Evolutionary conservation across 2,888 invertebrate genomes (phyloP).

Genomic region (Malthinus flaveolus): DNA sequence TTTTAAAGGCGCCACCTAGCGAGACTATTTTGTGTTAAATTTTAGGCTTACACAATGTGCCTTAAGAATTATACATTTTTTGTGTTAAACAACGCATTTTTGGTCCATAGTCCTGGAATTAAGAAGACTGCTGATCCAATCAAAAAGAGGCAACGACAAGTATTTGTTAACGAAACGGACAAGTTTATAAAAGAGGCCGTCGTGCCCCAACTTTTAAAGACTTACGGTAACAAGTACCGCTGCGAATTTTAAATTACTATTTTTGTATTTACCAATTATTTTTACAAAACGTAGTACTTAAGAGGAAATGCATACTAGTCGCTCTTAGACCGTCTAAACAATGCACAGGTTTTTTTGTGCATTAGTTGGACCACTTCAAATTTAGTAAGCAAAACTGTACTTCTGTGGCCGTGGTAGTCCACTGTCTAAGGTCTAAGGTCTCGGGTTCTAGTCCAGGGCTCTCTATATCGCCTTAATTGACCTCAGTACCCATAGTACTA

Average conservation of each 20-base stretch:
- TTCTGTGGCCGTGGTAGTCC: too few species aligned
- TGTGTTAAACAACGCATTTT: conserved; percentile 83
- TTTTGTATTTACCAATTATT: too few species aligned
- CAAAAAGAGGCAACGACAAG: not conserved
- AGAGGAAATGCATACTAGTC: too few species aligned
- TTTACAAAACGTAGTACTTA: too few species aligned
- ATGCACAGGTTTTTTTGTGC: too few species aligned
- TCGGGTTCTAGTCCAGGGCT: too few species aligned
- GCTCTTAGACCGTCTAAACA: too few species aligned
- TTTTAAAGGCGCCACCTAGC: not conserved
- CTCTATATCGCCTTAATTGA: too few species aligned
- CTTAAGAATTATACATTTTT: conserved; percentile 85
- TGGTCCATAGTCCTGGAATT: conserved; percentile 85
- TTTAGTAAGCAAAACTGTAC: too few species aligned
- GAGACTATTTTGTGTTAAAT: conserved; percentile 1
- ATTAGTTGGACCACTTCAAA: too few species aligned
- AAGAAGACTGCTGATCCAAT: conserved; percentile 52
- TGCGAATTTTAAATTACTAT: conserved; percentile 5
- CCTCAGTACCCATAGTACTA: too few species aligned
- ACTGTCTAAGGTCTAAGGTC: too few species aligned
- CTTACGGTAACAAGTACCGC: not conserved
- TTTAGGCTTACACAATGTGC: conserved; percentile 81
- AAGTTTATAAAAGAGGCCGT: conserved; percentile 1
- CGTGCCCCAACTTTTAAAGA: conserved; percentile 1
- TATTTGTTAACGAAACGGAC: not conserved